Conservation (phyloP, 2,113 vertebrate species). For the Ammodramus savannarum region DNA sequence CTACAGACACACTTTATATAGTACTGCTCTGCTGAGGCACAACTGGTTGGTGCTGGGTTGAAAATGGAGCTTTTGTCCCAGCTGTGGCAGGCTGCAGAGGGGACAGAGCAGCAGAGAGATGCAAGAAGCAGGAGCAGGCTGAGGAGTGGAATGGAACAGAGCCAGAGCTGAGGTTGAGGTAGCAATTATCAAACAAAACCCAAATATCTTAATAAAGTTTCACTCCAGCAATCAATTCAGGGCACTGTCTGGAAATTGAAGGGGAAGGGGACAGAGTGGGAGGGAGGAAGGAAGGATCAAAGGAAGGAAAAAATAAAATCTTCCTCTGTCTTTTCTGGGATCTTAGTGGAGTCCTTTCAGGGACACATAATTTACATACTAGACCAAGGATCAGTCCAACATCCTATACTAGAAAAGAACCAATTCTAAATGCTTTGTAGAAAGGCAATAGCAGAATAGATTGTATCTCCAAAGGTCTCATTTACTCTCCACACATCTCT, state of each 20-base stretch:
- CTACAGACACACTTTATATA: neutral
- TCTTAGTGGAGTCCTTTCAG: neutral
- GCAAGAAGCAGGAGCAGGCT: neutral
- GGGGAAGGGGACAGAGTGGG: accelerated
- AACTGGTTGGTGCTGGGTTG: neutral
- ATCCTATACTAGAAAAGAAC: neutral
- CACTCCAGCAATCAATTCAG: neutral
- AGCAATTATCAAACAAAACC: neutral
- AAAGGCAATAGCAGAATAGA: neutral
- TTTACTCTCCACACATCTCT: neutral
- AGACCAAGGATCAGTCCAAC: neutral
- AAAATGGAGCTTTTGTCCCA: neutral
- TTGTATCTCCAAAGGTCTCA: neutral
- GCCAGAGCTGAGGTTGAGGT: neutral
- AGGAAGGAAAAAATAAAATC: neutral
- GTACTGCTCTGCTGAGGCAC: neutral
- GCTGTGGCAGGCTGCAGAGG: neutral
- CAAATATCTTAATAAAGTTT: neutral
- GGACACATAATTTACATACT: neutral
- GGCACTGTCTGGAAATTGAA: neutral
- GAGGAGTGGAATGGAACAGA: neutral
- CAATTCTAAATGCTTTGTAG: neutral
- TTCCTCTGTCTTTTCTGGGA: neutral
- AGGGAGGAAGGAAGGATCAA: accelerated
- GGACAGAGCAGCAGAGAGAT: neutral